Base-by-base conservation (phyloP, 2,888 invertebrate species). In the Mystacides longicornis region DNA sequence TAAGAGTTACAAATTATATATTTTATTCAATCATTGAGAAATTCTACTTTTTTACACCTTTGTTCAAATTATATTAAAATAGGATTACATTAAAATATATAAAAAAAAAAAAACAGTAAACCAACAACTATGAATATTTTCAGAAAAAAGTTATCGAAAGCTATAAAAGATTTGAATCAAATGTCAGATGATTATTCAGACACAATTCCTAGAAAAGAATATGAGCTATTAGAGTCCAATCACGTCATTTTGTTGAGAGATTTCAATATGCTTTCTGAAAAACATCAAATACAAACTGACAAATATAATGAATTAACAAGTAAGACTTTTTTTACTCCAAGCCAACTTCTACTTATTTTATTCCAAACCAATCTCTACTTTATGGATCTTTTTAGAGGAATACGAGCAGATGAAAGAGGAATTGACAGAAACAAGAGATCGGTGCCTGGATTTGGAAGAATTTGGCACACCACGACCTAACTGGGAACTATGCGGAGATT, bases 401-500 rank as follows among this genome's bases (percentile, higher is more conserved):
- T 49, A 51, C 52, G 51, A 53, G 1, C 53, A 49, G 31, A 59
- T 63, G 4, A 72, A 74, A 49, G 74, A 73, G 51, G 76, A 77
- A 59, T 59, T 75, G 11, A 62, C 65, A 2, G 76, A 76, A 51
- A 65, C 65, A n/a, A 74, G 69, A 56, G 78, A 77, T 58, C 67
- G 71, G 1, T 74, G 74, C 61, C 64, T 68, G 0, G 76, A 77
- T 57, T 60, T 77, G 60, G 76, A 77, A 62, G 68, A 76, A 1
- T 71, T 73, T 0, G 77, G 77, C 42, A 76, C 77, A 1, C 78
- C 78, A 16, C 69, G 78, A 0, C 78, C 77, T 43, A 72, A 69
- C 21, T 78, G 77, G 77, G 73, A 73, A 14, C 64, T 75, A 22
- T 77, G 77, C 57, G 77, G 72, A 0, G 77, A 78, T 64, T 76